phyloP scores from a whole-genome alignment of 2,113 vertebrate genomes.

The Nothobranchius furzeri region DNA sequence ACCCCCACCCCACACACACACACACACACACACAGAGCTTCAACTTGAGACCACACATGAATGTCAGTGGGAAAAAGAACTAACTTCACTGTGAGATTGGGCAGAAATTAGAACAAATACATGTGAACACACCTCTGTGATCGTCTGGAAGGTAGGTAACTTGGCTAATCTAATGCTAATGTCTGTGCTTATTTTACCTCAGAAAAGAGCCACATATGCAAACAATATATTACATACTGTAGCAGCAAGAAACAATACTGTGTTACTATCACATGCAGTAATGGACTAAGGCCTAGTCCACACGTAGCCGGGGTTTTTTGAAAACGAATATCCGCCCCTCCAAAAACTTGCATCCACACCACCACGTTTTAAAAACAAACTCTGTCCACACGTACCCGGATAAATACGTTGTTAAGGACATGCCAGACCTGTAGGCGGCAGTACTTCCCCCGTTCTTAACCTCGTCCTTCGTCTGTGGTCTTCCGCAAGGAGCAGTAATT shows the following conservation, averaged over 20 bases:
- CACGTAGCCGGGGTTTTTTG: too few relatives aligned
- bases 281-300: too few relatives aligned
- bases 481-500: too few relatives aligned
- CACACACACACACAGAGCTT: conserved; percentile 5
- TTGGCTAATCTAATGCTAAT: conserved; percentile 47
- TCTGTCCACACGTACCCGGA: too few relatives aligned
- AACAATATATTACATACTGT: conserved; percentile 31
- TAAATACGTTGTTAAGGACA: too few relatives aligned
- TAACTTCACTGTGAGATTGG: conserved; percentile 19
- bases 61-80: conserved; percentile 7
- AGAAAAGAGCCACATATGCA: neutral
- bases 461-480: too few relatives aligned
- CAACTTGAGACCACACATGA: conserved; percentile 15
- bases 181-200: conserved; percentile 36
- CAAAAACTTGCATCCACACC: too few relatives aligned
- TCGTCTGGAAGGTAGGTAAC: conserved; percentile 27
- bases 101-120: conserved; percentile 26
- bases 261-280: conserved; percentile 8
- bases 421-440: too few relatives aligned
- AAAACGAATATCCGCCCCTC: too few relatives aligned
- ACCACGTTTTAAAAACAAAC: too few relatives aligned
- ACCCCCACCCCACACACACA: too few relatives aligned
- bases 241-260: conserved; percentile 16
- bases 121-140: conserved; percentile 22
- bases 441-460: too few relatives aligned